Evolutionary conservation across 37 sponge, comb jelly and placozoan species (phyloP).

Genomic region (Theonella swinhoei): DNA sequence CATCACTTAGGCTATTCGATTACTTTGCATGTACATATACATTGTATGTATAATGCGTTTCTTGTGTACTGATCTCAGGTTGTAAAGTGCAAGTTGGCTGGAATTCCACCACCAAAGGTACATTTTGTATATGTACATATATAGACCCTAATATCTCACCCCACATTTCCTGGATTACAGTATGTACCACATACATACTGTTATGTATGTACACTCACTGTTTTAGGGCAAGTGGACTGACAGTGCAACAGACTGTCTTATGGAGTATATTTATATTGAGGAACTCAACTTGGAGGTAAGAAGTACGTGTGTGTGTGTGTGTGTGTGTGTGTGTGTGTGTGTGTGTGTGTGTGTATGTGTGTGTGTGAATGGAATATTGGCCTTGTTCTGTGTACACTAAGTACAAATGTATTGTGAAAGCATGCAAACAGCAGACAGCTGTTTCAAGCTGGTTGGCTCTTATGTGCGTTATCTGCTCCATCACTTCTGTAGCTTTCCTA

Average conservation of each 20-base stretch:
- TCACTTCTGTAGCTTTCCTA: not conserved
- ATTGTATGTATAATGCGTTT: not conserved
- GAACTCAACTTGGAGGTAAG: slow-evolving; percentile 10
- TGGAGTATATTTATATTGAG: slow-evolving; percentile 21
- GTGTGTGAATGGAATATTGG: not conserved
- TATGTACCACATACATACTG: no score
- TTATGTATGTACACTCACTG: no score
- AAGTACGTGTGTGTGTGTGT: slow-evolving; percentile 12
- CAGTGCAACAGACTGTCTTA: not conserved
- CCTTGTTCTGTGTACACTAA: no score
- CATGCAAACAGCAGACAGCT: no score
- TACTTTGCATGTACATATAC: no score
- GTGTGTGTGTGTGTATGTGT: slow-evolving; percentile 8
- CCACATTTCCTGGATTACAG: no score
- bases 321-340: slow-evolving; percentile 17
- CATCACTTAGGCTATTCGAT: no score
- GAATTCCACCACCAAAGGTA: slow-evolving; percentile 33
- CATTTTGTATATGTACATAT: not conserved
- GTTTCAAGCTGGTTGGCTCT: no score
- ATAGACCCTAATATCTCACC: not conserved
- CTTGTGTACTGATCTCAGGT: slow-evolving; percentile 39
- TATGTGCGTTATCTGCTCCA: not conserved
- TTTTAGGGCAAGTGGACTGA: slow-evolving; percentile 37
- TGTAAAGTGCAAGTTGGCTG: slow-evolving; percentile 46
- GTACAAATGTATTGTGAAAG: not conserved